Evolutionary conservation across 2,888 invertebrate species (phyloP).

Genomic region (Argyra leucocephala): DNA sequence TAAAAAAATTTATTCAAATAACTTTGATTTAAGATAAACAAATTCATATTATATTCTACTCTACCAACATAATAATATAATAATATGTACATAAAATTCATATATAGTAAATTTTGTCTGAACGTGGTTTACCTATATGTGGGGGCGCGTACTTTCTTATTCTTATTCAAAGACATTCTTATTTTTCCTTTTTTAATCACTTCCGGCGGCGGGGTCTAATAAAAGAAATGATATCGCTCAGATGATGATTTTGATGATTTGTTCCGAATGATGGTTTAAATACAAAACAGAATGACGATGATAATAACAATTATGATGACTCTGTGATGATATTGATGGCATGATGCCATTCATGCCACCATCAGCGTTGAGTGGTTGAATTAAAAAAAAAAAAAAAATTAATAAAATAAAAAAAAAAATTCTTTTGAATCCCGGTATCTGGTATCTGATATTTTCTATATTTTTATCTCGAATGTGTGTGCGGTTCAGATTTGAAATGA

Average conservation of each 20-base stretch:
- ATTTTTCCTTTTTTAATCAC: not conserved
- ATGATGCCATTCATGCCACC: conserved; percentile 6
- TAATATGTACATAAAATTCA: too few species aligned
- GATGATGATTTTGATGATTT: not conserved
- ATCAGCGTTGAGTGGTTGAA: not conserved
- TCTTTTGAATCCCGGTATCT: too few species aligned
- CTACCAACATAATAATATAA: too few species aligned
- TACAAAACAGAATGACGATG: not conserved
- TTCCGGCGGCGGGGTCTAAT: not conserved
- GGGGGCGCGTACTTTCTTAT: not conserved
- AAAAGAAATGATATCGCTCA: not conserved
- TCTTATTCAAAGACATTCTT: not conserved
- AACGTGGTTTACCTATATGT: not conserved
- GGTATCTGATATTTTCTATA: too few species aligned
- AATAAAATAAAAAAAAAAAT: too few species aligned
- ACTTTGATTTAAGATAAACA: too few species aligned
- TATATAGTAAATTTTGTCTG: too few species aligned
- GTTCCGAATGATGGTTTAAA: not conserved
- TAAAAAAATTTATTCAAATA: too few species aligned
- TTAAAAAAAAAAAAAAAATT: too few species aligned
- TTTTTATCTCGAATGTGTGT: too few species aligned
- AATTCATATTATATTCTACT: too few species aligned
- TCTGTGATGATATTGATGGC: not conserved
- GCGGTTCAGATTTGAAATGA: too few species aligned
- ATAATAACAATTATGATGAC: not conserved